phyloP scores from a whole-genome alignment of 2,797 vertebrate genomes.

The Cichlasoma orientale region DNA sequence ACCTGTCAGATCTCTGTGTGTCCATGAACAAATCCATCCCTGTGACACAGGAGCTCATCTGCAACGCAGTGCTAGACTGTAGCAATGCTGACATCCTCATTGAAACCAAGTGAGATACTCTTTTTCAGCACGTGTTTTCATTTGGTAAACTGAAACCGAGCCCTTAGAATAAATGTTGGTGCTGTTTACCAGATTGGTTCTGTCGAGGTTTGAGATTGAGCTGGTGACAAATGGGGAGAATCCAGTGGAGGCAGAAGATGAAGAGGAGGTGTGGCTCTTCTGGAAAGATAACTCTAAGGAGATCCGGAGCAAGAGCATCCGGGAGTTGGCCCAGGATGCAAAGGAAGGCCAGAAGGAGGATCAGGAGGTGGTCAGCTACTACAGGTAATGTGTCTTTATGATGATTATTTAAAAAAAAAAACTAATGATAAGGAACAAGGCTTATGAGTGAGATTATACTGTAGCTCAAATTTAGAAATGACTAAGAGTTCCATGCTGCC shows the following conservation, averaged over 20 bases:
- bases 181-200: slow-evolving; percentile 84
- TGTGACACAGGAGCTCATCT: slow-evolving; percentile 97
- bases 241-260: slow-evolving; percentile 90
- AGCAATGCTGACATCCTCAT: slow-evolving; percentile 96
- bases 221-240: slow-evolving; percentile 84
- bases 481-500: not conserved
- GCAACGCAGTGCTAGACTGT: slow-evolving; percentile 94
- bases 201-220: slow-evolving; percentile 97
- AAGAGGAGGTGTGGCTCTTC: slow-evolving; percentile 98
- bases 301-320: slow-evolving; percentile 91
- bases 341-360: slow-evolving; percentile 98
- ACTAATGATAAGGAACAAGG: too few species aligned
- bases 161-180: not conserved
- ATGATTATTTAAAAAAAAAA: too few species aligned
- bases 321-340: slow-evolving; percentile 96
- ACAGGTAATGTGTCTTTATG: slow-evolving; percentile 82
- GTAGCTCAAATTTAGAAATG: not conserved
- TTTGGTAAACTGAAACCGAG: not conserved
- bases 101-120: slow-evolving; percentile 91
- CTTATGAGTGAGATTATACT: too few species aligned
- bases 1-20: slow-evolving; percentile 97
- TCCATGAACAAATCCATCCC: slow-evolving; percentile 99
- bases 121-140: not conserved
- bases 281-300: slow-evolving; percentile 95
- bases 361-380: slow-evolving; percentile 94